phyloP scores from a whole-genome alignment of 2,888 invertebrate species.

The Saturnia japonica region DNA sequence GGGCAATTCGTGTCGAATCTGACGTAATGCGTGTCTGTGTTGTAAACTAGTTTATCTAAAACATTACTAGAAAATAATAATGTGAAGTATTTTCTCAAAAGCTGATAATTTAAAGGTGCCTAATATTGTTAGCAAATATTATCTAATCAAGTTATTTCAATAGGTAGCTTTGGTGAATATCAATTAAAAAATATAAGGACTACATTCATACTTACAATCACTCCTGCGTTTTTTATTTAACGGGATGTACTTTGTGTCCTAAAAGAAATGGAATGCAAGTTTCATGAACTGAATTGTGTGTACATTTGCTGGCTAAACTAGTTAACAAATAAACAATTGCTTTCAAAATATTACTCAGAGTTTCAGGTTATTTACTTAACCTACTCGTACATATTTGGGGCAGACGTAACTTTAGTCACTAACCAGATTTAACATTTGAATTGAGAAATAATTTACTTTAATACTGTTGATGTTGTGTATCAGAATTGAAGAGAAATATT shows the following conservation, averaged over 20 bases:
- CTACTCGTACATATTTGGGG: conserved; percentile 16
- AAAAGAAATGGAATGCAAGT: background rate
- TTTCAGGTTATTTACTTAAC: conserved; percentile 18
- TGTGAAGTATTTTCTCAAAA: background rate
- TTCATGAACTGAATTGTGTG: conserved; percentile 4
- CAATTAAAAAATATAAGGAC: background rate
- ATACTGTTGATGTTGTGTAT: background rate
- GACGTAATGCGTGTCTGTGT: conserved; percentile 53
- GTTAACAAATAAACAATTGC: conserved; percentile 13
- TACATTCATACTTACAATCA: background rate
- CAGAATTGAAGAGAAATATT: background rate
- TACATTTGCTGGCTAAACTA: conserved; percentile 9
- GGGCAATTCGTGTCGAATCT: conserved; percentile 60
- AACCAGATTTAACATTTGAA: background rate
- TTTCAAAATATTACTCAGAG: conserved; percentile 12
- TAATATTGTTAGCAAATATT: background rate
- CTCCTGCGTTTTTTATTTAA: background rate
- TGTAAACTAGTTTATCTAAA: conserved; percentile 41
- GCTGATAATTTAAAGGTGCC: background rate
- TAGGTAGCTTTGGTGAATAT: background rate
- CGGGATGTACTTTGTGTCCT: background rate
- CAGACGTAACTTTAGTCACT: background rate
- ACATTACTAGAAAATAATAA: background rate
- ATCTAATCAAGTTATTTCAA: background rate
- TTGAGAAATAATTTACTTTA: background rate